These are phyloP conservation scores for Epinephelus malabaricus DNA, from an alignment of 2,797 vertebrate species.

Conservation along the genomic window DNA sequence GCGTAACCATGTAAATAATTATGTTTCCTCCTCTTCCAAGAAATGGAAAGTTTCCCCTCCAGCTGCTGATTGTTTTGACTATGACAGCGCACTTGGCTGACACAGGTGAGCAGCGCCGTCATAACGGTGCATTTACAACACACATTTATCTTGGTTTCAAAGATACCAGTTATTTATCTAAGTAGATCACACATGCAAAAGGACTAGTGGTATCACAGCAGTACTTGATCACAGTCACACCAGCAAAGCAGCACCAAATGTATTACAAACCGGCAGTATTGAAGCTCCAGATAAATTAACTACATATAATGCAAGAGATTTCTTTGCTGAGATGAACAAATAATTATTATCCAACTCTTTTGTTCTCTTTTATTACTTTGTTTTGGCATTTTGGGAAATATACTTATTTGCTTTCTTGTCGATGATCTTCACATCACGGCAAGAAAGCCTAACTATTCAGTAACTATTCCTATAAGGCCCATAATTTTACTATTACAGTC, in stretches of 20 bases:
- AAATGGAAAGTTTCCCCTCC: background rate
- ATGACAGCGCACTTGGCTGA: rapidly evolving
- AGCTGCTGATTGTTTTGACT: background rate
- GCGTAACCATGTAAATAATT: background rate
- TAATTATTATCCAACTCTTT: background rate
- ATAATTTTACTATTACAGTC: background rate
- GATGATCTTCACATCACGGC: background rate
- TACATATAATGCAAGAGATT: background rate
- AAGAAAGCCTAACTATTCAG: background rate
- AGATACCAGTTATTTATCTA: background rate
- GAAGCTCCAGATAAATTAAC: background rate
- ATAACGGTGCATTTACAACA: background rate
- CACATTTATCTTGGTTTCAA: background rate
- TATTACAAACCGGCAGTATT: background rate
- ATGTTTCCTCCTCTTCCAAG: constrained; percentile 12
- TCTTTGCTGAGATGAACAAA: background rate
- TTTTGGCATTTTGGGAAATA: background rate
- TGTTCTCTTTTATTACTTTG: background rate
- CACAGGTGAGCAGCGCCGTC: constrained; percentile 43
- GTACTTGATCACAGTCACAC: constrained; percentile 11
- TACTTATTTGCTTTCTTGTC: background rate
- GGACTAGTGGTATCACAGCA: background rate
- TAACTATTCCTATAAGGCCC: background rate
- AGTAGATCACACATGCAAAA: background rate
- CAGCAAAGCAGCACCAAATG: background rate